Evolutionary conservation across 2,888 invertebrate genomes (phyloP).

Genomic region (Epistrophe eligans): DNA sequence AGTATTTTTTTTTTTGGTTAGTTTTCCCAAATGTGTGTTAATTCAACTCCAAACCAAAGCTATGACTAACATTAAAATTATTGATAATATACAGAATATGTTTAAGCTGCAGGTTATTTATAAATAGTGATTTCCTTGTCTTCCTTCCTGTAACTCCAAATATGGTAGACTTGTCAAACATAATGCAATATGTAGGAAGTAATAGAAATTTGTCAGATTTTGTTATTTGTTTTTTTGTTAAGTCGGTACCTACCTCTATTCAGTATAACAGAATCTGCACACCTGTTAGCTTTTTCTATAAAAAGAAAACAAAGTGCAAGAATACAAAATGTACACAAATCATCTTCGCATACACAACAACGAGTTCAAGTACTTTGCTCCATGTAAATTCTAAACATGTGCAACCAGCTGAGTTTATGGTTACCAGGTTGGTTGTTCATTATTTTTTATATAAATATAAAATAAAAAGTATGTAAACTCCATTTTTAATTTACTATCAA

Average conservation of each 20-base stretch:
- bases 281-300: constrained; percentile 55
- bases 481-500: too few species aligned
- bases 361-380: constrained; percentile 28
- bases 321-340: constrained; percentile 49
- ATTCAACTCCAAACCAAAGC: constrained; percentile 24
- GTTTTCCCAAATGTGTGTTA: neutral
- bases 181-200: constrained; percentile 35
- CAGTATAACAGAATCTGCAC: constrained; percentile 38
- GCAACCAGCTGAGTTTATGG: constrained; percentile 9
- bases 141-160: constrained; percentile 57
- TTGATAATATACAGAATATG: constrained; percentile 30
- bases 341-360: constrained; percentile 23
- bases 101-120: constrained; percentile 31
- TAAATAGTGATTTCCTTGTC: constrained; percentile 12
- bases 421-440: neutral
- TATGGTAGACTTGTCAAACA: constrained; percentile 14
- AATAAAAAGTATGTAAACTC: too few species aligned
- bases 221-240: neutral
- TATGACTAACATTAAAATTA: constrained; percentile 23
- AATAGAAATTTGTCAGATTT: constrained; percentile 10
- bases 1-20: neutral
- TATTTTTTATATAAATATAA: neutral
- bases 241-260: neutral
- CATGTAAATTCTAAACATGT: constrained; percentile 60
- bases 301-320: constrained; percentile 44